These are phyloP conservation scores for Prinia subflava DNA, from an alignment of 2,113 vertebrate species.

Conservation along the genomic window DNA sequence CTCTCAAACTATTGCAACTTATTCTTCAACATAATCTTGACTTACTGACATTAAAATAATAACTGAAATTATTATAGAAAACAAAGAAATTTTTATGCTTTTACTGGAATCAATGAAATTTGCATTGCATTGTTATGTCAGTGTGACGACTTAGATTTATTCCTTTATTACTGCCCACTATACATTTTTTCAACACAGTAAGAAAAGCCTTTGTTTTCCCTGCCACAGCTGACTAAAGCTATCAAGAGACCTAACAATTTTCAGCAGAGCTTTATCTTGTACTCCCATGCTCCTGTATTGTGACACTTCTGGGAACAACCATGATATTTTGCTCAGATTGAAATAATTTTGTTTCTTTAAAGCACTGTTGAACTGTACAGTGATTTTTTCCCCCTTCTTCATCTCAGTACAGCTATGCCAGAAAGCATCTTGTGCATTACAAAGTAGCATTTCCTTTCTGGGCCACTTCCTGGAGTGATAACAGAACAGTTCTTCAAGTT, in stretches of 20 bases:
- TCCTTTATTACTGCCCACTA: slow-evolving; percentile 19
- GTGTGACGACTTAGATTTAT: not conserved
- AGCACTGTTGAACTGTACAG: not conserved
- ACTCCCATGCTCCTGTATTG: slow-evolving; percentile 28
- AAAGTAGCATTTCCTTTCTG: slow-evolving; percentile 11
- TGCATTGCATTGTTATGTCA: not conserved
- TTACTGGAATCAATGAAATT: slow-evolving; percentile 13
- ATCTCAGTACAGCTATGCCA: not conserved
- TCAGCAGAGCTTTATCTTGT: slow-evolving; percentile 48
- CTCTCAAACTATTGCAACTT: too few species aligned
- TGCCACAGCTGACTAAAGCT: slow-evolving; percentile 30
- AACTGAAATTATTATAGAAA: not conserved
- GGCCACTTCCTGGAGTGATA: not conserved
- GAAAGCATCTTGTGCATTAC: not conserved
- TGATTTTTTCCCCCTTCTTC: not conserved
- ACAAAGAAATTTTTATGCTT: not conserved
- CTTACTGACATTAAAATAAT: not conserved
- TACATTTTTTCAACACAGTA: not conserved
- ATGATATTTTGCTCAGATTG: slow-evolving; percentile 36
- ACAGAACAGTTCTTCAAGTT: not conserved
- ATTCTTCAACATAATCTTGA: not conserved
- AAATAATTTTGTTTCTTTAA: slow-evolving; percentile 54
- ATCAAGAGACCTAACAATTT: slow-evolving; percentile 37
- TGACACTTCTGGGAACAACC: slow-evolving; percentile 37
- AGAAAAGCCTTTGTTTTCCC: slow-evolving; percentile 28